Conservation (phyloP, 2,113 vertebrate species). For the Hyaena hyaena region DNA sequence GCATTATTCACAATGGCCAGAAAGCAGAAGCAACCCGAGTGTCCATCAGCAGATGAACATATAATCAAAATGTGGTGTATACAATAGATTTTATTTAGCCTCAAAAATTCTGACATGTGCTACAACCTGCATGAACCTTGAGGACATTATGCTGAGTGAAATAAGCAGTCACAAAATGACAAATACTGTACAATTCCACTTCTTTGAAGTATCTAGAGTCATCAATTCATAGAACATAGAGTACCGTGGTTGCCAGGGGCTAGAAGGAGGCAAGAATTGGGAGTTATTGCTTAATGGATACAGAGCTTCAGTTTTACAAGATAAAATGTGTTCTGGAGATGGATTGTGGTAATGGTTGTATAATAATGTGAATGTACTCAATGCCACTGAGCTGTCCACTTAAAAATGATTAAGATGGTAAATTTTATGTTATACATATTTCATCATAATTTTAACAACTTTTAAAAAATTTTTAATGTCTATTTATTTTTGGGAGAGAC, state of each 20-base stretch:
- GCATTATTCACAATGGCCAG: background rate
- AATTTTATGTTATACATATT: background rate
- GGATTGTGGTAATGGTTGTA: background rate
- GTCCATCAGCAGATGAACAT: background rate
- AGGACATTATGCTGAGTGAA: background rate
- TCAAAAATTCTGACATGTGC: background rate
- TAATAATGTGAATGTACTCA: background rate
- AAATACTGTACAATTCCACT: background rate
- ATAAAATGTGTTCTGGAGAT: background rate
- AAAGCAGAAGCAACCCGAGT: background rate
- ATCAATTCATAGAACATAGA: background rate
- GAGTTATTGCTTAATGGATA: no score
- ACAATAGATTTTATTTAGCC: background rate
- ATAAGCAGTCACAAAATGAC: background rate
- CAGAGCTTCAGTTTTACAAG: background rate
- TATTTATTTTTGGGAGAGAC: no score
- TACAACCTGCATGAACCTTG: background rate
- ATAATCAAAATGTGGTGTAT: background rate
- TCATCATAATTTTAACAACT: background rate
- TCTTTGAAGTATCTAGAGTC: background rate
- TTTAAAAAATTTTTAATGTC: no score
- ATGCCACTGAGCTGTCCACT: background rate
- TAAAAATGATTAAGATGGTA: background rate
- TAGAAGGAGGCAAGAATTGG: background rate
- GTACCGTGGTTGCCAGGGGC: background rate